A percentile compares a stretch with the other conserved stretches of the same genome.
Evolutionary conservation across 2,113 vertebrate species (phyloP).

Genomic region (Leptodactylus fuscus): DNA sequence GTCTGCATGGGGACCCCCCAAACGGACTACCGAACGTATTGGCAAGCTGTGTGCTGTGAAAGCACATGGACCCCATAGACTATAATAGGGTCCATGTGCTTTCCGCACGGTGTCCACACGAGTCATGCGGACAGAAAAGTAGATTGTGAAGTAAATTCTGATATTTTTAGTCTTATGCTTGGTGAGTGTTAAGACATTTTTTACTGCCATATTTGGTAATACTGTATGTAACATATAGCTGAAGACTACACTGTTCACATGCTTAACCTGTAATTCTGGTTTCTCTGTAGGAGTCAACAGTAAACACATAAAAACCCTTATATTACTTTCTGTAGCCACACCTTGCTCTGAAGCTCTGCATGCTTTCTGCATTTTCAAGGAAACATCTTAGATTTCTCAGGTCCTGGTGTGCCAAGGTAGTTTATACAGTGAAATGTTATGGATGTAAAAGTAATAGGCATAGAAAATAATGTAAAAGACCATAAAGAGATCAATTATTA

Average conservation of each 20-base stretch:
- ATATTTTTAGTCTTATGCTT: background rate
- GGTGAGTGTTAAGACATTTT: background rate
- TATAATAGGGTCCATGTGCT: too few relatives aligned
- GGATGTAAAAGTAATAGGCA: too few relatives aligned
- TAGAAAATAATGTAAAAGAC: too few relatives aligned
- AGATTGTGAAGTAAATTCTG: background rate
- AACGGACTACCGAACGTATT: too few relatives aligned
- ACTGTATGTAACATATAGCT: background rate
- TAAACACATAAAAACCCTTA: conserved; percentile 50
- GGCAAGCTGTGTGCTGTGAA: too few relatives aligned
- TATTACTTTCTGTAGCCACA: conserved; percentile 37
- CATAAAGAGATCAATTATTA: too few relatives aligned
- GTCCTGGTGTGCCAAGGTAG: too few relatives aligned
- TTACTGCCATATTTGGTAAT: background rate
- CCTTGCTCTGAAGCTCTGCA: conserved; percentile 1
- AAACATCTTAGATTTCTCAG: background rate
- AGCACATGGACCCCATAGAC: too few relatives aligned
- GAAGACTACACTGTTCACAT: background rate
- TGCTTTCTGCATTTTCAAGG: background rate
- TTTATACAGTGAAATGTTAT: too few relatives aligned
- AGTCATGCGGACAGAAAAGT: too few relatives aligned
- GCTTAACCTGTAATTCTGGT: conserved; percentile 44
- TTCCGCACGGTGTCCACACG: too few relatives aligned
- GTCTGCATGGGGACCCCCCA: too few relatives aligned
- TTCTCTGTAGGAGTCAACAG: conserved; percentile 41